Evolutionary conservation across 1,140 invertebrate species (phyloP).

Genomic region (Eubasilissa regina): DNA sequence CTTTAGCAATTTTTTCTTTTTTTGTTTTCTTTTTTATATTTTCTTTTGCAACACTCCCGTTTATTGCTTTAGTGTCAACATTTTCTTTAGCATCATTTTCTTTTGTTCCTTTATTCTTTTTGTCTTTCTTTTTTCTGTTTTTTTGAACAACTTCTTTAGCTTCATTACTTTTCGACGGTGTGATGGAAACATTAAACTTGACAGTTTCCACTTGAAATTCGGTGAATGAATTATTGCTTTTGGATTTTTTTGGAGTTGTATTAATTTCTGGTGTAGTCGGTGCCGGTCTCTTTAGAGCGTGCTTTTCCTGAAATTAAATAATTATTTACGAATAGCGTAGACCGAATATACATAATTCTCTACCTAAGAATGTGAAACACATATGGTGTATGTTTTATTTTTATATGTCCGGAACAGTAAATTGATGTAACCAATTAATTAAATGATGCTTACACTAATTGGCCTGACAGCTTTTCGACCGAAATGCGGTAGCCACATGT

Average conservation of each 20-base stretch:
- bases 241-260: neutral
- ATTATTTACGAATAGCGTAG: neutral
- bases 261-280: neutral
- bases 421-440: no score
- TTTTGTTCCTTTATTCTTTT: neutral
- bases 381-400: no score
- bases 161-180: conserved; percentile 46
- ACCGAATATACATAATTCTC: no score
- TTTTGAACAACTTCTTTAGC: neutral
- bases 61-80: neutral
- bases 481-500: no score
- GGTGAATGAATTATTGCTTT: neutral
- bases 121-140: neutral
- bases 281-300: conserved; percentile 7
- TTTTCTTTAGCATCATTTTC: neutral
- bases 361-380: no score
- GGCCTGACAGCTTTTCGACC: no score
- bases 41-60: conserved; percentile 38
- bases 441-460: no score
- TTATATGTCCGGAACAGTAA: no score
- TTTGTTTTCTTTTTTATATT: conserved; percentile 37
- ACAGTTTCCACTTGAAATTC: conserved; percentile 43
- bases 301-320: conserved; percentile 1
- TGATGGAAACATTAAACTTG: conserved; percentile 21
- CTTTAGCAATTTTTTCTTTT: conserved; percentile 34